Conservation (phyloP, 2,888 invertebrate species). For the Xanthostigma xanthostigma region DNA sequence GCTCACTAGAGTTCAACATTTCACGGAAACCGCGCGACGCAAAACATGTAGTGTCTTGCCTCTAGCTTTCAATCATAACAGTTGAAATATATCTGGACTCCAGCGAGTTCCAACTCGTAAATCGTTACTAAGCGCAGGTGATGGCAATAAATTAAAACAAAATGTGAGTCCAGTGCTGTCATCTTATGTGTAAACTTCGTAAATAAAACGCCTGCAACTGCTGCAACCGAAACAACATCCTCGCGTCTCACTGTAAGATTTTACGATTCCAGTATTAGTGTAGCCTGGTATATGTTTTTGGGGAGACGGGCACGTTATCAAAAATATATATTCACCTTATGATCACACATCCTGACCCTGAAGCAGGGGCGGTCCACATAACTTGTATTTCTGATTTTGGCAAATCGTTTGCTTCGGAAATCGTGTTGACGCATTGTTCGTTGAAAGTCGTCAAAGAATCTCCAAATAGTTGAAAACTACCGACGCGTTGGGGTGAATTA, state of each 20-base stretch:
- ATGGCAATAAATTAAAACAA: too few relatives aligned
- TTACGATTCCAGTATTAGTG: neutral
- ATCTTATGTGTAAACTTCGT: too few relatives aligned
- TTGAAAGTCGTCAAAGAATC: conserved; percentile 53
- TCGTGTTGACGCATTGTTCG: conserved; percentile 71
- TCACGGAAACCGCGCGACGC: too few relatives aligned
- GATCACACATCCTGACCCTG: conserved; percentile 73
- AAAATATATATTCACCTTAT: conserved; percentile 46
- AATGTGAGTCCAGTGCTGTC: neutral
- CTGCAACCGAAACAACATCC: too few relatives aligned
- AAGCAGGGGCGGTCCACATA: conserved; percentile 79
- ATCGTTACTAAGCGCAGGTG: too few relatives aligned
- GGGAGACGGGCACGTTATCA: too few relatives aligned
- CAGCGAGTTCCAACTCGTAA: too few relatives aligned
- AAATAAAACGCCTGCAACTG: too few relatives aligned
- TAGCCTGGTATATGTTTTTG: neutral
- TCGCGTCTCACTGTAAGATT: neutral
- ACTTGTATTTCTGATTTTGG: conserved; percentile 74
- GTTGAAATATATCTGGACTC: too few relatives aligned
- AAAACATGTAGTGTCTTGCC: too few relatives aligned
- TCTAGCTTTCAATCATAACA: too few relatives aligned
- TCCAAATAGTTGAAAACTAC: conserved; percentile 54
- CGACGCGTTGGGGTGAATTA: conserved; percentile 40
- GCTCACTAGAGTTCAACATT: too few relatives aligned
- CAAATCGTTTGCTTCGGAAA: conserved; percentile 62